Percentiles rank a stretch among this genome's conserved stretches.
Evolutionary conservation across 2,113 vertebrate species (phyloP).

Genomic region (Amphiprion ocellaris): DNA sequence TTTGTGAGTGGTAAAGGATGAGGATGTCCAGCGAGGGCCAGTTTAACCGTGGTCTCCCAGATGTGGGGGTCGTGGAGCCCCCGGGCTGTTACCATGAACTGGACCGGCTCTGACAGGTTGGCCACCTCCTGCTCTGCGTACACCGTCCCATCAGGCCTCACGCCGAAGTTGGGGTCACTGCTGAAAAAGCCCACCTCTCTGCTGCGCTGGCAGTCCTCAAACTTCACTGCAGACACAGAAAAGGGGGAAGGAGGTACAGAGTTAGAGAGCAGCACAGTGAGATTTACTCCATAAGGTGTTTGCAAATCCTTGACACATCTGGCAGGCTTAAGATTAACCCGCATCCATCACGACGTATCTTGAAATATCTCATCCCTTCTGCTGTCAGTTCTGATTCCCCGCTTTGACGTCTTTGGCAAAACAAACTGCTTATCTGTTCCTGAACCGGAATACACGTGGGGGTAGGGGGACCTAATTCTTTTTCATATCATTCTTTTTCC

Average conservation of each 20-base stretch:
- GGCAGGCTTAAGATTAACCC: constrained; percentile 70
- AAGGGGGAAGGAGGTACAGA: constrained; percentile 32
- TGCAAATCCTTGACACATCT: constrained; percentile 72
- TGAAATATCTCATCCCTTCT: constrained; percentile 70
- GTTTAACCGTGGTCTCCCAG: constrained; percentile 90
- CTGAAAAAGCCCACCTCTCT: constrained; percentile 88
- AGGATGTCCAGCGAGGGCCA: constrained; percentile 88
- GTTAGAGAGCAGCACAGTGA: constrained; percentile 50
- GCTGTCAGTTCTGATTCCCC: constrained; percentile 67
- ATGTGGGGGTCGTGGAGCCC: constrained; percentile 84
- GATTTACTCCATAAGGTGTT: constrained; percentile 60
- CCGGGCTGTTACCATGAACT: constrained; percentile 89
- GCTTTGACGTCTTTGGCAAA: constrained; percentile 68
- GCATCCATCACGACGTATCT: constrained; percentile 65
- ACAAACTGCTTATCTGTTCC: constrained; percentile 74
- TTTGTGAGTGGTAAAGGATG: constrained; percentile 77
- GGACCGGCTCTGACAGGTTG: constrained; percentile 88
- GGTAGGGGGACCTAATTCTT: constrained; percentile 38
- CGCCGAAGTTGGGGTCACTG: constrained; percentile 91
- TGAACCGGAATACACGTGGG: constrained; percentile 32
- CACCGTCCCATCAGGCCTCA: constrained; percentile 88
- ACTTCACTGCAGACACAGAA: constrained; percentile 87
- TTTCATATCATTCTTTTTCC: constrained; percentile 56
- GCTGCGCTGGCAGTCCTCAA: constrained; percentile 89
- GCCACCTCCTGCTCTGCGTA: constrained; percentile 86